Evolutionary conservation across 2,888 invertebrate species (phyloP), one percentile per base, ranked within the genome.

Genomic region (Rhingia campestris): DNA sequence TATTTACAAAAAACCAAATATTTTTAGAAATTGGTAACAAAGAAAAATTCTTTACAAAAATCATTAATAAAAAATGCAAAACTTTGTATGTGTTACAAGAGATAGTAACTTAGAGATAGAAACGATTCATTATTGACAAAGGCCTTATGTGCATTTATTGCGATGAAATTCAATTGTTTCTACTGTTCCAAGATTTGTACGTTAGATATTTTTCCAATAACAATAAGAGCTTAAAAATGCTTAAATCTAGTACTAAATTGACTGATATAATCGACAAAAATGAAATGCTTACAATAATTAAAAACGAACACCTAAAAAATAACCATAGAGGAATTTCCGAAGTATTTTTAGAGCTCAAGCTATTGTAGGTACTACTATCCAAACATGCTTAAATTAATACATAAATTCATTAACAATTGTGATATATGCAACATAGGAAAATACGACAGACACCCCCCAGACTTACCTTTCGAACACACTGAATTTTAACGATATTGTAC

Each of bases 71-170:
- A 63, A 37, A 73, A 45, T 51, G 59, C 32, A 51, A n/a, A 59
- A 70, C 22, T 32, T 6, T 43, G 33, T 59, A 6, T 14, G 30
- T 9, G 22, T 70, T 37, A 51, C 45, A 39, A 30, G 0, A 70
- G 9, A 53, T 33, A 77, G 59, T 39, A 51, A 80, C 33, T 45
- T 84, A 41, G 56, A 80, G 39, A 14, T 76, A 51, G 63, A 74
- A 59, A 58, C 12, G 47, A 43, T 12, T 53, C 14, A 35, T 81
- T 30, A 54, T 73, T 9, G 49, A 43, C 5, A 86, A 75, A 53
- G 85, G 85, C 7, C 7, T 79, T 30, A 66, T 81, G 53, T 74
- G 72, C 54, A 12, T 86, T 10, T 81, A 53, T 64, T 80, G 76
- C 30, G n/a, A 58, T n/a, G 35, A 75, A 43, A 37, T n/a, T 4